These are phyloP conservation scores for Orthosia gracilis DNA, from an alignment of 2,888 invertebrate genomes.

Conservation along the genomic window DNA sequence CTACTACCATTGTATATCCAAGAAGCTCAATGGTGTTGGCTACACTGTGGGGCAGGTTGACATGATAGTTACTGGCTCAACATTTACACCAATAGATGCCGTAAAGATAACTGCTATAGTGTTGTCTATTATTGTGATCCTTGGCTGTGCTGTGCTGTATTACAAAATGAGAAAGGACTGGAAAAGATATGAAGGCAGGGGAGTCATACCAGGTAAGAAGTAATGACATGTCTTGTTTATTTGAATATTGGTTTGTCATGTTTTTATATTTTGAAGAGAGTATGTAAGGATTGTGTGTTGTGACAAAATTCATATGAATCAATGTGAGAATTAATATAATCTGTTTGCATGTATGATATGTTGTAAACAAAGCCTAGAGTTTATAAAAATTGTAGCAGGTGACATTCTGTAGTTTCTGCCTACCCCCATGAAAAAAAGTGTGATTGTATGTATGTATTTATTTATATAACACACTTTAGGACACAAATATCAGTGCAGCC, in stretches of 20 bases:
- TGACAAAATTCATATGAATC: too few relatives aligned
- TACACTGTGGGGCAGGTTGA: slow-evolving; percentile 91
- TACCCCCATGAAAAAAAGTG: too few relatives aligned
- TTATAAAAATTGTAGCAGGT: too few relatives aligned
- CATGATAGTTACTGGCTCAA: slow-evolving; percentile 90
- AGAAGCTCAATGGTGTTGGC: slow-evolving; percentile 88
- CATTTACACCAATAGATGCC: slow-evolving; percentile 84
- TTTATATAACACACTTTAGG: too few relatives aligned
- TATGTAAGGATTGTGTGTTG: too few relatives aligned
- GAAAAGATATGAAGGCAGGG: slow-evolving; percentile 85
- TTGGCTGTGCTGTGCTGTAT: slow-evolving; percentile 85
- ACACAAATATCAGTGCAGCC: too few relatives aligned
- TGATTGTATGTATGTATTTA: too few relatives aligned
- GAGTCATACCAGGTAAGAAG: slow-evolving; percentile 80
- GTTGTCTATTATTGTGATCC: slow-evolving; percentile 85
- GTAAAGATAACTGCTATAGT: slow-evolving; percentile 87
- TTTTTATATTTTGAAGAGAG: too few relatives aligned
- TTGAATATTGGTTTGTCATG: not conserved
- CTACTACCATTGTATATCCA: slow-evolving; percentile 92
- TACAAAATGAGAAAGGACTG: slow-evolving; percentile 84
- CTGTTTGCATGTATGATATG: too few relatives aligned
- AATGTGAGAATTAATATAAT: too few relatives aligned
- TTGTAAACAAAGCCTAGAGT: too few relatives aligned
- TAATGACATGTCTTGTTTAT: not conserved
- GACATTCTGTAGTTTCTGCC: too few relatives aligned